Evolutionary conservation across 2,113 vertebrate genomes (phyloP), one percentile per base, ranked within the genome.

Genomic region (Leucopternis melanops): DNA sequence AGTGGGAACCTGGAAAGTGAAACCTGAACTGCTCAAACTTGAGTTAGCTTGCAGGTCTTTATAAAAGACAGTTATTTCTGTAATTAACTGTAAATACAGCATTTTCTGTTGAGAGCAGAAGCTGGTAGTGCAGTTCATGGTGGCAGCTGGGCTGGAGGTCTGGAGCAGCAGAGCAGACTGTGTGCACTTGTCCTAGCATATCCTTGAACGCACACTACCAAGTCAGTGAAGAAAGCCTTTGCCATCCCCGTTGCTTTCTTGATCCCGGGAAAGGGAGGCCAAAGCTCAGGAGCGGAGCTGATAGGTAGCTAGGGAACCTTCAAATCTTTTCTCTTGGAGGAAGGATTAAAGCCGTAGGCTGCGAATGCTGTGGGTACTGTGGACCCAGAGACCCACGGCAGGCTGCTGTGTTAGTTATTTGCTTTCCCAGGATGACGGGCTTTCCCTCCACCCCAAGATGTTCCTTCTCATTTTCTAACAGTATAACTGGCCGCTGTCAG

Each of bases 131-230:
- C 62, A 69, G 54, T 73, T 88, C 62, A 15, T 3, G 5, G 69
- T 22, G 38, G 50, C 31, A 62, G 22, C 14, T 72, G 49, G 26
- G 26, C 31, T 91, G 29, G n/a, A 67, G 80, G 34, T 36, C 61
- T 88, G 94, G n/a, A 69, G 85, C 85, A 65, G 74, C 57, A 49
- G 70, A 65, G 40, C 71, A 49, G 40, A 13, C 49, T 17, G 9
- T 13, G 19, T 62, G 65, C n/a, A 11, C 52, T 75, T 96, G 86
- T 65, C 36, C 82, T 92, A 54, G 57, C 5, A 4, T 13, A 79
- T 74, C 55, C 55, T 66, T 1, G 0, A 18, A 9, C 1, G 0
- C 44, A 45, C 22, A 6, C 23, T 25, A 15, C 21, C 0, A 5
- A 67, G 20, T 19, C 36, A n/a, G 38, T 31, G 25, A 52, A 38